Percentiles rank a stretch among this genome's conserved stretches.
Conservation (phyloP, 2,797 vertebrate genomes). For the Geotrypetes seraphini region DNA sequence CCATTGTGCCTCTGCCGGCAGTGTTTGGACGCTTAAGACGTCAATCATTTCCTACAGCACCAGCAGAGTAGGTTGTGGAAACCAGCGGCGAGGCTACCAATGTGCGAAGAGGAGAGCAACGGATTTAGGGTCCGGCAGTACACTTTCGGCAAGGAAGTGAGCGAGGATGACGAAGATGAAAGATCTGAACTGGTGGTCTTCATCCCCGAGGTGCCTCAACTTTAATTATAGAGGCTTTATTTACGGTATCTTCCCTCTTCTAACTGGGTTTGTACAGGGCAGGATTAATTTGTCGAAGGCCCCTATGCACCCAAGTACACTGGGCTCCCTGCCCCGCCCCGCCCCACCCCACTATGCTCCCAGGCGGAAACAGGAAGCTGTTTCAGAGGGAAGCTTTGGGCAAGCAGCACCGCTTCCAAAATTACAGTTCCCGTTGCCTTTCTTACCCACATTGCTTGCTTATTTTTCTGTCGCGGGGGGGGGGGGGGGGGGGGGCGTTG, state of each 20-base stretch:
- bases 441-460: no score
- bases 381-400: no score
- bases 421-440: no score
- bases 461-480: no score
- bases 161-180: neutral
- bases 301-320: no score
- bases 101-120: neutral
- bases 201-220: constrained; percentile 21
- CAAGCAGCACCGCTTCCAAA: no score
- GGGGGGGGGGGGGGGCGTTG: no score
- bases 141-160: neutral
- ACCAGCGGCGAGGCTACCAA: neutral
- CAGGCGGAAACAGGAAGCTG: no score
- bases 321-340: no score
- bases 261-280: no score
- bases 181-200: neutral
- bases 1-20: neutral
- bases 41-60: neutral
- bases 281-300: no score
- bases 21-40: neutral
- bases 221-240: neutral
- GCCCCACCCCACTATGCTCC: no score
- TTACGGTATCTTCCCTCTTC: neutral
- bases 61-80: neutral
- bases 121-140: neutral